Percentiles rank a stretch among this genome's conserved stretches.
phyloP scores from a whole-genome alignment of 2,888 invertebrate species.

The Melanostoma mellinum region DNA sequence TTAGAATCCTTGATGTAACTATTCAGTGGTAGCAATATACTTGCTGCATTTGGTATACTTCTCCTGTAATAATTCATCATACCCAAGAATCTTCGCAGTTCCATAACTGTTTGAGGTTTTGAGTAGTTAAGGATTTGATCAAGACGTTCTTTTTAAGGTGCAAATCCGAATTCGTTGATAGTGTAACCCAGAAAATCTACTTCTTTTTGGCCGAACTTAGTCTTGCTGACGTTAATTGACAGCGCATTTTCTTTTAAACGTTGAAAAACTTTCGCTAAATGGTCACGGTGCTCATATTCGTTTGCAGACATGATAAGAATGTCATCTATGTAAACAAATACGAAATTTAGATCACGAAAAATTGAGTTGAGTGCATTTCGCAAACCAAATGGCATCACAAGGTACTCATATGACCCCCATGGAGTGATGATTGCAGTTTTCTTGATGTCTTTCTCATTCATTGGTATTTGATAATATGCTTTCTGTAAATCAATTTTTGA shows the following conservation, averaged over 20 bases:
- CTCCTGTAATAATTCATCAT: slow-evolving; percentile 32
- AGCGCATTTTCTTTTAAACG: background rate
- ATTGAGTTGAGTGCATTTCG: slow-evolving; percentile 74
- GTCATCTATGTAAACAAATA: slow-evolving; percentile 22
- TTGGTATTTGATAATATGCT: slow-evolving; percentile 34
- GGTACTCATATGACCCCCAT: slow-evolving; percentile 77
- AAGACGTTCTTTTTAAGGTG: slow-evolving; percentile 15
- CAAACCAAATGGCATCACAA: slow-evolving; percentile 77
- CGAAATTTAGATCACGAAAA: slow-evolving; percentile 70
- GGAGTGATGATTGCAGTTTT: slow-evolving; percentile 75
- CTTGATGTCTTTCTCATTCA: slow-evolving; percentile 14
- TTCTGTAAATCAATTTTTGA: slow-evolving; percentile 23
- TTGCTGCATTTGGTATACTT: slow-evolving; percentile 28
- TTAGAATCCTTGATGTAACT: background rate
- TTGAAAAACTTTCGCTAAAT: background rate
- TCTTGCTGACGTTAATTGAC: slow-evolving; percentile 15
- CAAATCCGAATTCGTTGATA: slow-evolving; percentile 8
- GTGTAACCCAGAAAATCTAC: slow-evolving; percentile 24
- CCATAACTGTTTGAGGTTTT: slow-evolving; percentile 19
- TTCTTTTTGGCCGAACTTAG: slow-evolving; percentile 8
- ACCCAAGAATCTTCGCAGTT: slow-evolving; percentile 29
- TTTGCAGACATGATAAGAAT: slow-evolving; percentile 14
- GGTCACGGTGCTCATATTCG: slow-evolving; percentile 1
- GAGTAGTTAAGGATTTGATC: slow-evolving; percentile 12
- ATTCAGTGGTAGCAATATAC: slow-evolving; percentile 1